A percentile compares a stretch with the other conserved stretches of the same genome.
These are phyloP conservation scores for Hyposoter dolosus DNA, from an alignment of 2,888 invertebrate genomes.

Conservation along the genomic window DNA sequence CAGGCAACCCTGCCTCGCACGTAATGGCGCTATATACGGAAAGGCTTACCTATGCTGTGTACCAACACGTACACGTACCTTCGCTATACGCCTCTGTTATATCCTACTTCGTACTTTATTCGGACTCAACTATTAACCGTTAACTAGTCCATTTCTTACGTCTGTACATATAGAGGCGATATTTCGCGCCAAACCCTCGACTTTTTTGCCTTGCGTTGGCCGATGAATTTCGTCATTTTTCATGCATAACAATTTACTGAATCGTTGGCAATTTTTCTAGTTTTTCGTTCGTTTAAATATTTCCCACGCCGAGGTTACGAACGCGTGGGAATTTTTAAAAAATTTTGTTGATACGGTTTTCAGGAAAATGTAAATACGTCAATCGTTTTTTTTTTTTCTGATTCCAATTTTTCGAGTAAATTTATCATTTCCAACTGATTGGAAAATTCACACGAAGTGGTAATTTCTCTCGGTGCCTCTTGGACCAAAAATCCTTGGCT, in stretches of 20 bases:
- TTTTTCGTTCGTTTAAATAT: neutral
- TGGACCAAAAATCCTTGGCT: neutral
- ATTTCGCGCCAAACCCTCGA: too few species aligned
- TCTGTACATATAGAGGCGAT: neutral
- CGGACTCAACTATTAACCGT: conserved; percentile 28
- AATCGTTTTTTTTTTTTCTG: neutral
- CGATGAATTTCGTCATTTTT: neutral
- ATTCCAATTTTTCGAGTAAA: neutral
- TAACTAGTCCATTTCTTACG: conserved; percentile 13
- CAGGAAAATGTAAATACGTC: neutral
- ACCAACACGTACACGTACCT: conserved; percentile 22
- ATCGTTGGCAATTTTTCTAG: neutral
- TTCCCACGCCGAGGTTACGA: neutral
- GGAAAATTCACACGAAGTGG: neutral
- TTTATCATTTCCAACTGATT: neutral
- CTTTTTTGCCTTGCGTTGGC: neutral
- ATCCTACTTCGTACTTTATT: conserved; percentile 47
- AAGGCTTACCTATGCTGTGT: conserved; percentile 48
- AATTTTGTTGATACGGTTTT: neutral
- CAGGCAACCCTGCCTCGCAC: conserved; percentile 77
- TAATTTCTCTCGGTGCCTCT: neutral
- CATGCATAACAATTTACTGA: neutral
- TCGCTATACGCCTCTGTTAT: conserved; percentile 4
- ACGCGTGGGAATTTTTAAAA: neutral
- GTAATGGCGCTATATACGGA: conserved; percentile 70